Evolutionary conservation across 2,797 vertebrate species (phyloP).

Genomic region (Podarcis lilfordi): DNA sequence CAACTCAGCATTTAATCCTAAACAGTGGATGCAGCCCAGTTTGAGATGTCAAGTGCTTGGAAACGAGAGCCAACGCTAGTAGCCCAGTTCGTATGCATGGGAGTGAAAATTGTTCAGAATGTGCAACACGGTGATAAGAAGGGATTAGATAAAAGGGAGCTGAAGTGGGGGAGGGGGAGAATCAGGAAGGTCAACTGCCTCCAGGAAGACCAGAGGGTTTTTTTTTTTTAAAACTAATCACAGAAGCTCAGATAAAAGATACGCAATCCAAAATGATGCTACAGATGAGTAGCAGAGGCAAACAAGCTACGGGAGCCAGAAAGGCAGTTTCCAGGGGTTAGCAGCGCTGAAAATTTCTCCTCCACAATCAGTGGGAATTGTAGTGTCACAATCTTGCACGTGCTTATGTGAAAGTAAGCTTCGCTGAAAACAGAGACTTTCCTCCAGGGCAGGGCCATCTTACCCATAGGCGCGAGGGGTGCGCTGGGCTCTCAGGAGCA

Average conservation of each 20-base stretch:
- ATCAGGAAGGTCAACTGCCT: neutral
- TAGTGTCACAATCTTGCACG: no score
- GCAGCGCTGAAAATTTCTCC: neutral
- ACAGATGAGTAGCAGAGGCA: neutral
- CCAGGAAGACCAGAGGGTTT: neutral
- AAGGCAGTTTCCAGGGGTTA: no score
- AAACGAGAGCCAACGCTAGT: neutral
- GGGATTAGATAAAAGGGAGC: neutral
- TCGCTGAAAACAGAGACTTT: neutral
- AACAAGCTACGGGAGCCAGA: neutral
- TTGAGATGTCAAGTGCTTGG: neutral
- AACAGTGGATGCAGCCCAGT: no score
- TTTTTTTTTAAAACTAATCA: neutral
- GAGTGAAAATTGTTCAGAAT: neutral
- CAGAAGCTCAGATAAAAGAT: neutral
- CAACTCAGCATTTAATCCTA: neutral
- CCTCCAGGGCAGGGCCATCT: no score
- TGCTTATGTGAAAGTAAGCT: no score
- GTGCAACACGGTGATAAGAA: neutral
- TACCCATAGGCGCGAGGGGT: no score
- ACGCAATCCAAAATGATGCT: neutral
- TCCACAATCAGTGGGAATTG: neutral
- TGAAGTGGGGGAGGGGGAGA: no score
- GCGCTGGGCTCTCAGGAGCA: no score
- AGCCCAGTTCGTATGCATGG: neutral